phyloP scores from a whole-genome alignment of 2,113 vertebrate genomes.

The Rhinolophus ferrumequinum region DNA sequence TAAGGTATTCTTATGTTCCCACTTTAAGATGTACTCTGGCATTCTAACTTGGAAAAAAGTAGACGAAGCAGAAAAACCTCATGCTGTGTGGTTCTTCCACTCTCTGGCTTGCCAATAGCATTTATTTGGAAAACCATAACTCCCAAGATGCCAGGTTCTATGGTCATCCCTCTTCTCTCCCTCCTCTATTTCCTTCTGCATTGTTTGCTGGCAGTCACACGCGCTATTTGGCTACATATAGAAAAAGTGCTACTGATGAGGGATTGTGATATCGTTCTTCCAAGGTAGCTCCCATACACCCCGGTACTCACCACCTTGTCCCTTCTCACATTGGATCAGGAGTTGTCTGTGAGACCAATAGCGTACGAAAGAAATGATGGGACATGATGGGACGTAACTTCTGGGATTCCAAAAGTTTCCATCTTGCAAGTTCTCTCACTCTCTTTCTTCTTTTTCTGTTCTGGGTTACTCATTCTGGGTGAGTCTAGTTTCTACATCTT shows the following conservation, averaged over 20 bases:
- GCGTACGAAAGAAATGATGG: not conserved
- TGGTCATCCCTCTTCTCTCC: not conserved
- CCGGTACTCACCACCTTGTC: too few relatives aligned
- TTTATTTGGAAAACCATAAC: not conserved
- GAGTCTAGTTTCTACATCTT: not conserved
- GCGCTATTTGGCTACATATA: not conserved
- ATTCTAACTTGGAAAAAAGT: not conserved
- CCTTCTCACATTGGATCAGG: not conserved
- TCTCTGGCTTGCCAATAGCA: not conserved
- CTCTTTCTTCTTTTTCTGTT: not conserved
- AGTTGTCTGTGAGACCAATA: not conserved
- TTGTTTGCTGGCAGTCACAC: not conserved
- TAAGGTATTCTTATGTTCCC: not conserved
- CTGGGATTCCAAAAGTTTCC: not conserved
- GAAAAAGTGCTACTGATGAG: not conserved
- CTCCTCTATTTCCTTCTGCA: not conserved
- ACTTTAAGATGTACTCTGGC: not conserved
- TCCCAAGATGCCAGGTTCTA: not conserved
- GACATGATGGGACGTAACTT: not conserved
- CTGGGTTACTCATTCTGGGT: not conserved
- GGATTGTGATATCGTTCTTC: not conserved
- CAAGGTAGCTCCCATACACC: not conserved
- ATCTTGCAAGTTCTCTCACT: not conserved
- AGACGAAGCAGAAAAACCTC: not conserved
- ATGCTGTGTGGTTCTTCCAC: not conserved